A percentile compares a stretch with the other conserved stretches of the same genome.
These are phyloP conservation scores for Fistularia commersonii DNA, from an alignment of 2,797 vertebrate species.

Conservation along the genomic window DNA sequence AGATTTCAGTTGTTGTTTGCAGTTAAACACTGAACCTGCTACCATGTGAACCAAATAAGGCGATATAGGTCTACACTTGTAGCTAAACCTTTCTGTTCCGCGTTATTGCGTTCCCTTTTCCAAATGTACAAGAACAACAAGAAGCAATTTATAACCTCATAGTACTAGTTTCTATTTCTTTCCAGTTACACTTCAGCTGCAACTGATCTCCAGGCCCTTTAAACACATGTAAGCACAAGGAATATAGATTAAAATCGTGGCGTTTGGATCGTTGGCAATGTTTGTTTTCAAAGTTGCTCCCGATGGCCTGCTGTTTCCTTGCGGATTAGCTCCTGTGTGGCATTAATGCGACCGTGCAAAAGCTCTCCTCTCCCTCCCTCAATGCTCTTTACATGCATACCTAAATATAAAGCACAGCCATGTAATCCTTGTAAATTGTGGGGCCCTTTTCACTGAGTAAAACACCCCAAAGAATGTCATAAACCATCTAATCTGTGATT, in stretches of 20 bases:
- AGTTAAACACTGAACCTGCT: neutral
- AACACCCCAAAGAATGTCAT: constrained; percentile 77
- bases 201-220: constrained; percentile 38
- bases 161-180: constrained; percentile 17
- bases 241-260: constrained; percentile 62
- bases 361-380: constrained; percentile 49
- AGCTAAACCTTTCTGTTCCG: too few species aligned
- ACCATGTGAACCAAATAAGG: neutral
- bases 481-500: constrained; percentile 77
- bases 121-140: neutral
- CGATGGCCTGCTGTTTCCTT: constrained; percentile 40
- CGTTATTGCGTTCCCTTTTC: too few species aligned
- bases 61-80: too few species aligned
- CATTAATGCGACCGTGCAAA: constrained; percentile 41
- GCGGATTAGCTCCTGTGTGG: constrained; percentile 57
- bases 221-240: constrained; percentile 49
- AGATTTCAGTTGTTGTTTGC: neutral
- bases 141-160: neutral
- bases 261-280: constrained; percentile 57
- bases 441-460: constrained; percentile 49
- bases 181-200: constrained; percentile 9
- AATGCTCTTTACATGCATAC: constrained; percentile 66
- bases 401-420: constrained; percentile 67
- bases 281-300: constrained; percentile 70
- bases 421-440: constrained; percentile 69